A percentile compares a stretch with the other conserved stretches of the same genome.
Conservation (phyloP, 1,140 invertebrate genomes). For the Drosophila sechellia region DNA sequence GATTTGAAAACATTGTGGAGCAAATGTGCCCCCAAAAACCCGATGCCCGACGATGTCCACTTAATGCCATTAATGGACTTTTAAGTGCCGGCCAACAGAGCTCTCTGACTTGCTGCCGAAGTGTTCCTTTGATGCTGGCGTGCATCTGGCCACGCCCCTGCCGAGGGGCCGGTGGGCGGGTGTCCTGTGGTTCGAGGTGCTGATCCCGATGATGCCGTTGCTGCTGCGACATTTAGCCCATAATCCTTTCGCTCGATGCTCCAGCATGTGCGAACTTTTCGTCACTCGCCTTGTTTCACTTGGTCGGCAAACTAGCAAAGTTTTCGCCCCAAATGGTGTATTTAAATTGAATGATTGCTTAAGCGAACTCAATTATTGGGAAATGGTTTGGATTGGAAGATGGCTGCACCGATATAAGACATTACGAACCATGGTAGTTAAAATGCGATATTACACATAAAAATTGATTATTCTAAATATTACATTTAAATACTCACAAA, state of each 20-base stretch:
- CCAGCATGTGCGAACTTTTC: constrained; percentile 64
- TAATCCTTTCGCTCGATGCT: constrained; percentile 67
- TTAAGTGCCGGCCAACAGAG: constrained; percentile 76
- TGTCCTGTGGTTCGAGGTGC: constrained; percentile 27
- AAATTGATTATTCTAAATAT: too few species aligned
- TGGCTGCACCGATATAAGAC: background rate
- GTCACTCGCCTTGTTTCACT: constrained; percentile 25
- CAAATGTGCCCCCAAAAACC: constrained; percentile 68
- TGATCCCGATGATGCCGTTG: constrained; percentile 29
- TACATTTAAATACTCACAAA: background rate
- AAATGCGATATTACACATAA: too few species aligned
- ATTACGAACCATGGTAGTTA: too few species aligned
- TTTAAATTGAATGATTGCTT: constrained; percentile 32
- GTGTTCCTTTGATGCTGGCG: constrained; percentile 60
- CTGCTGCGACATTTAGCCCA: constrained; percentile 53
- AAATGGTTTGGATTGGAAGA: background rate
- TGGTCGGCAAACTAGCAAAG: constrained; percentile 10
- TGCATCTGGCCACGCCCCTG: constrained; percentile 16
- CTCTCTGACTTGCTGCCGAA: constrained; percentile 69
- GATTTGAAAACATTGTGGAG: constrained; percentile 54
- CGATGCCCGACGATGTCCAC: constrained; percentile 68
- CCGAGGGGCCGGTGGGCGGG: too few species aligned
- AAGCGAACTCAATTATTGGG: background rate
- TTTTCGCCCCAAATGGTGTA: constrained; percentile 17
- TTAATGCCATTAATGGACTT: constrained; percentile 82